Percentiles rank a stretch among this genome's conserved stretches.
phyloP scores from a whole-genome alignment of 2,888 invertebrate genomes.

The Chloroclysta siterata region DNA sequence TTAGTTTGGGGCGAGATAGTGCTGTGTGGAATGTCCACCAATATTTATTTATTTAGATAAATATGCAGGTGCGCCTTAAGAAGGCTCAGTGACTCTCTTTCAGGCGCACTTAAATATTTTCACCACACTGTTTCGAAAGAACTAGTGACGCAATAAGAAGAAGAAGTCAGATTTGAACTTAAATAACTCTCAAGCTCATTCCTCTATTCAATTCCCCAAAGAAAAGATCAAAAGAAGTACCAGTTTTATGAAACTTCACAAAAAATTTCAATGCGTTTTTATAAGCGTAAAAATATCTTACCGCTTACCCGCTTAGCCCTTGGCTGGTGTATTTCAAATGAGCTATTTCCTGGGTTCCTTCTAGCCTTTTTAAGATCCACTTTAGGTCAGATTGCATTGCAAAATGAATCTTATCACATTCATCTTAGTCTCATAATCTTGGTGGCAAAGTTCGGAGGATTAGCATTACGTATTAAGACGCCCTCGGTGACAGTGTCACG shows the following conservation, averaged over 20 bases:
- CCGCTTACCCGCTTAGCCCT: constrained; percentile 56
- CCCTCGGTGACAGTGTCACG: no score
- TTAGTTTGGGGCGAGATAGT: no score
- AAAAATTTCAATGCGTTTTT: constrained; percentile 50
- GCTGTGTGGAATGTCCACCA: no score
- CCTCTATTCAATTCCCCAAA: constrained; percentile 6
- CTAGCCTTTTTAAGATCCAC: constrained; percentile 55
- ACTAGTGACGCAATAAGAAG: no score
- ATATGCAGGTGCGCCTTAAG: no score
- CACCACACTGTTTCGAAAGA: no score
- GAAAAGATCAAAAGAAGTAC: constrained; percentile 15
- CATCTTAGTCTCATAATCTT: not conserved
- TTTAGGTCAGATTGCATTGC: constrained; percentile 19
- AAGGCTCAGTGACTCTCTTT: no score
- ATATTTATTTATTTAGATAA: no score
- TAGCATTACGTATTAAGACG: not conserved
- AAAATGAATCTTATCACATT: constrained; percentile 8
- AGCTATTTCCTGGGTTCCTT: constrained; percentile 66
- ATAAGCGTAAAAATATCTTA: constrained; percentile 58
- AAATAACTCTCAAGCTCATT: not conserved
- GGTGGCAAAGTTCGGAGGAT: not conserved
- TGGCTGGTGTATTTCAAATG: constrained; percentile 74
- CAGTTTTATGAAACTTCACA: constrained; percentile 23
- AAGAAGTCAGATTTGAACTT: not conserved
- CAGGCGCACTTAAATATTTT: no score